Conservation (phyloP, 2,113 vertebrate genomes). For the Psilopogon haemacephalus region DNA sequence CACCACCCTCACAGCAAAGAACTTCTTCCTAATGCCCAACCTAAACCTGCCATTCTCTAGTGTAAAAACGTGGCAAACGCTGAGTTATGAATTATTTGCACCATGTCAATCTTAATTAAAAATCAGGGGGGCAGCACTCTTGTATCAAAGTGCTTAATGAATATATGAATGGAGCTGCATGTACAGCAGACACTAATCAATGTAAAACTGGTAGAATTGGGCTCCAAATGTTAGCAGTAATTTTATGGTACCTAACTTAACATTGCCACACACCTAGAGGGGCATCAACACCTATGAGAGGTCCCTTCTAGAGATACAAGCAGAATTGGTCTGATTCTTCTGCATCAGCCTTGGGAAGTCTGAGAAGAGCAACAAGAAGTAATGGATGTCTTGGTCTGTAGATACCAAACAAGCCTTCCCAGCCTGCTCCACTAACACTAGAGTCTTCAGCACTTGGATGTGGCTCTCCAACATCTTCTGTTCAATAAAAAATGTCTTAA, state of each 20-base stretch:
- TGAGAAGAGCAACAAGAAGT: neutral
- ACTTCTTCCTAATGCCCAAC: too few relatives aligned
- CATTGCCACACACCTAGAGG: rapidly evolving
- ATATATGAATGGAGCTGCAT: neutral
- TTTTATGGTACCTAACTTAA: neutral
- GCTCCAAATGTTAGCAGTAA: neutral
- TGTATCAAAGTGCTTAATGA: neutral
- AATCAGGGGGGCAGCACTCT: neutral
- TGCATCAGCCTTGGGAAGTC: neutral
- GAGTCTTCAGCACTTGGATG: neutral
- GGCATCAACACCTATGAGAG: neutral
- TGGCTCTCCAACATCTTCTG: neutral
- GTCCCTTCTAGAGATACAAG: rapidly evolving
- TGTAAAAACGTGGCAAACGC: neutral
- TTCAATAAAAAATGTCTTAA: neutral
- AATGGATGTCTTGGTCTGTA: neutral
- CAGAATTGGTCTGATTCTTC: neutral
- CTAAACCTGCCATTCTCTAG: too few relatives aligned
- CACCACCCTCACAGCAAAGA: too few relatives aligned
- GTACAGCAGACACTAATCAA: neutral
- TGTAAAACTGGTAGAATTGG: neutral
- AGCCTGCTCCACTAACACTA: neutral
- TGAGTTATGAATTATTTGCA: neutral
- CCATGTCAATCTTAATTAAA: neutral
- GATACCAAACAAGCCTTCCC: neutral